Base-by-base conservation (phyloP, 2,888 invertebrate genomes). In the Diarsia mendica region DNA sequence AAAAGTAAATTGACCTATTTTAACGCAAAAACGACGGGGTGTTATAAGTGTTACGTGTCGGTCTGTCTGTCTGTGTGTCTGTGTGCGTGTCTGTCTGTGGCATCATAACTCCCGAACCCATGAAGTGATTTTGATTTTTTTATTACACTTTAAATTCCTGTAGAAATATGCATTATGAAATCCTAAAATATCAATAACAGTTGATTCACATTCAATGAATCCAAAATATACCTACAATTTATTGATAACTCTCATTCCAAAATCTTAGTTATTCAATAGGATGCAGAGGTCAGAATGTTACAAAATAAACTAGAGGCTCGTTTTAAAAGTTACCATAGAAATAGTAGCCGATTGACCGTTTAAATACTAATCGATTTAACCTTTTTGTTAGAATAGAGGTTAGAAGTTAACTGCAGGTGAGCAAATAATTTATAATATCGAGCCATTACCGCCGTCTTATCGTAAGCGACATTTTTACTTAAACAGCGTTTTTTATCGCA, bases 281-380 rank as follows among this genome's bases (percentile, higher is more conserved):
- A 18, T 33, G 20, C 44, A 33, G 11, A 64, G 55, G 23, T 23
- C 44, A 81, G 2, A 33, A 20, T 51, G 4, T 46, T 33, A 46
- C 10, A 15, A 55, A 1, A 44, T 55, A 23, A 3, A 44, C 23
- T 65, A n/a, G n/a, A 61, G 28, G 39, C 65, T 61, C 51, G n/a
- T 46, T 55, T 13, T 48, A 81, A 53, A 49, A 28, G 66, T 66
- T 49, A 76, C 23, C 77, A 61, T 55, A 23, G n/a, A 44, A 64
- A 60, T 60, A 65, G 81, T 48, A n/a, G 10, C 28, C n/a, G 28
- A 48, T 18, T 53, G 39, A 61, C 18, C 60, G 48, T 53, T 66
- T 49, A 53, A 3, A 44, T 10, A 61, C n/a, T 66, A 66, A 75
- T 28, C 23, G 60, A 48, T 53, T 51, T 53, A 20, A 66, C 53